phyloP scores from a whole-genome alignment of 2,888 invertebrate species.

The Polylopha cassiicola region DNA sequence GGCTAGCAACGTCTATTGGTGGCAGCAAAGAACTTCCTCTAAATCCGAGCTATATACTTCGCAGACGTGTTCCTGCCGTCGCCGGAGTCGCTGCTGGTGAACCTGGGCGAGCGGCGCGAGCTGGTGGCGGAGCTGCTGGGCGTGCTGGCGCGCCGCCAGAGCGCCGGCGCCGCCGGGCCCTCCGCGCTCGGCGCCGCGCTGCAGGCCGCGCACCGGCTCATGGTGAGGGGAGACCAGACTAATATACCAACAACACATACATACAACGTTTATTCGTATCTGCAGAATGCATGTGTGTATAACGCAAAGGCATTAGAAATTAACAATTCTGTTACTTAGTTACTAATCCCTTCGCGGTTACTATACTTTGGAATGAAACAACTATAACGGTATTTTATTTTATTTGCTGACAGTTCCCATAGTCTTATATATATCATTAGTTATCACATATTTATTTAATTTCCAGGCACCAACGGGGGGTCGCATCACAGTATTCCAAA shows the following conservation, averaged over 20 bases:
- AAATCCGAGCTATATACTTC: no score
- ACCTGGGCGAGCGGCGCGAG: constrained; percentile 90
- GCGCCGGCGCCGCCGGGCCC: constrained; percentile 80
- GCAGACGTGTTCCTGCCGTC: constrained; percentile 95
- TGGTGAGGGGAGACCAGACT: constrained; percentile 75
- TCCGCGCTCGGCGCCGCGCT: constrained; percentile 95
- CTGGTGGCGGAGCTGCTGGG: constrained; percentile 84
- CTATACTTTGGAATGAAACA: no score
- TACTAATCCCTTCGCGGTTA: no score
- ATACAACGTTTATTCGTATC: no score
- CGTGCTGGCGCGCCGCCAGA: constrained; percentile 87
- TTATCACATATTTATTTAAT: no score
- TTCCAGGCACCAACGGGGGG: constrained; percentile 92
- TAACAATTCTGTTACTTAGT: no score
- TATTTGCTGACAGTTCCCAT: no score
- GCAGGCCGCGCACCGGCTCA: constrained; percentile 93
- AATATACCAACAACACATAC: constrained; percentile 6
- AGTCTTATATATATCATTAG: not conserved
- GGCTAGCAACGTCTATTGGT: no score
- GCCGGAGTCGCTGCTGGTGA: constrained; percentile 94
- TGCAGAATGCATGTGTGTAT: no score
- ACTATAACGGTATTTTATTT: no score
- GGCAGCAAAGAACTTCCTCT: no score
- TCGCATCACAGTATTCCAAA: constrained; percentile 95
- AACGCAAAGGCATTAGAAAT: no score